A percentile compares a stretch with the other conserved stretches of the same genome.
Conservation (phyloP, 2,888 invertebrate genomes). For the Stegana nigrithorax region DNA sequence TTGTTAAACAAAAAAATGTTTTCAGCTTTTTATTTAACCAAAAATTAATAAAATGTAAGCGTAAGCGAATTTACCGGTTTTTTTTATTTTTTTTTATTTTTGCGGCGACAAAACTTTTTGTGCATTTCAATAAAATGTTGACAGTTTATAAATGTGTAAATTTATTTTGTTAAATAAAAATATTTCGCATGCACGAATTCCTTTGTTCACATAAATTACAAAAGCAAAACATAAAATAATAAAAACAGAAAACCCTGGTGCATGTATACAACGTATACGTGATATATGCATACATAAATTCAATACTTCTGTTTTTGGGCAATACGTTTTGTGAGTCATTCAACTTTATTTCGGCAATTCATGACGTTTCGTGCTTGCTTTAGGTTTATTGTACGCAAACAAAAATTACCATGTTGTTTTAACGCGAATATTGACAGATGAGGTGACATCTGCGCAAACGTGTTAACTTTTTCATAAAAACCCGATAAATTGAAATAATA, state of each 20-base stretch:
- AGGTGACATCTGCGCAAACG: too few species aligned
- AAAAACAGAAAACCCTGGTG: not conserved
- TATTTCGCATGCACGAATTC: not conserved
- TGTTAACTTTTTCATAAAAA: too few species aligned
- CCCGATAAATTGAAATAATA: too few species aligned
- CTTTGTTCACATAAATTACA: not conserved
- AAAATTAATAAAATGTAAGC: not conserved
- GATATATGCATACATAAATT: not conserved
- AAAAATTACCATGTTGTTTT: too few species aligned
- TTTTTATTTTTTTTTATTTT: not conserved
- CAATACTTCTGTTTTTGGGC: constrained; percentile 6
- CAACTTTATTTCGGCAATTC: constrained; percentile 10
- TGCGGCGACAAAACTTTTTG: not conserved
- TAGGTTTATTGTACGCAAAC: constrained; percentile 1
- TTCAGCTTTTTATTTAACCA: constrained; percentile 5
- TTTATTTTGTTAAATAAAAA: constrained; percentile 5
- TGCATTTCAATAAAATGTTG: constrained; percentile 7
- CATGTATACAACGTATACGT: not conserved
- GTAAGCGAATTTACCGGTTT: not conserved
- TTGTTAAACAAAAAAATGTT: not conserved
- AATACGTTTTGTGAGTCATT: constrained; percentile 13
- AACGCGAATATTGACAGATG: too few species aligned
- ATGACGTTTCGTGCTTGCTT: not conserved
- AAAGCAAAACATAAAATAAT: not conserved
- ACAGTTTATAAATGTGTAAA: constrained; percentile 14